Evolutionary conservation across 1,140 invertebrate genomes (phyloP), one percentile per base, ranked within the genome.

Genomic region (Zaprionus tsacasi): DNA sequence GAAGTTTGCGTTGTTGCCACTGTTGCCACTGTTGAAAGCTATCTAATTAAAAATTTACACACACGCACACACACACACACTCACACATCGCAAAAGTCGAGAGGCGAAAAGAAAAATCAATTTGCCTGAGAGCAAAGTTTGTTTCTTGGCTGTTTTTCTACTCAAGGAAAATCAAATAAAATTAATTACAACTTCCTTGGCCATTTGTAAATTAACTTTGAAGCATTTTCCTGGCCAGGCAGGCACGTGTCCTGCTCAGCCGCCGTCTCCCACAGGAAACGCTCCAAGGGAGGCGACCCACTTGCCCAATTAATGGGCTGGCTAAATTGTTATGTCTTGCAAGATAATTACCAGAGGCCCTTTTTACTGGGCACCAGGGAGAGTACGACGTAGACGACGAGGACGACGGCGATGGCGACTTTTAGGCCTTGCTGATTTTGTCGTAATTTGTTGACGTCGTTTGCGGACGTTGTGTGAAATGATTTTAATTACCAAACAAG

Each of bases 311-410:
- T 89, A 89, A 90, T 89, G 86, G 76, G 11, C 81, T 76, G 57
- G 63, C 89, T 91, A 91, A 91, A 91, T 89, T 89, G 89, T 91
- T 91, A 91, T 91, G 89, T 90, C 80, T 89, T 86, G 65, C 74
- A 69, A 82, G 85, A 91, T 91, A 91, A 91, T 91, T 91, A 86
- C 82, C 78, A 59, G 61, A 76, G 85, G 64, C 36, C 60, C 79
- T 78, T 80, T 83, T 79, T 78, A 27, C n/a, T 30, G 30, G 30
- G 33, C 45, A 27, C 17, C 45, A 17, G 45, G 45, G 45, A 50
- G 17, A 3, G n/a, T n/a, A 15, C 40, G n/a, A 43, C 6, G 40
- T 6, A 0, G 0, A 4, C 0, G 33, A 13, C 13, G 3, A 21
- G 40, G 61, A 38, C 33, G 13, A 33, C 43, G 48, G 61, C 38